phyloP scores from a whole-genome alignment of 2,113 vertebrate species.

The Brienomyrus brachyistius region DNA sequence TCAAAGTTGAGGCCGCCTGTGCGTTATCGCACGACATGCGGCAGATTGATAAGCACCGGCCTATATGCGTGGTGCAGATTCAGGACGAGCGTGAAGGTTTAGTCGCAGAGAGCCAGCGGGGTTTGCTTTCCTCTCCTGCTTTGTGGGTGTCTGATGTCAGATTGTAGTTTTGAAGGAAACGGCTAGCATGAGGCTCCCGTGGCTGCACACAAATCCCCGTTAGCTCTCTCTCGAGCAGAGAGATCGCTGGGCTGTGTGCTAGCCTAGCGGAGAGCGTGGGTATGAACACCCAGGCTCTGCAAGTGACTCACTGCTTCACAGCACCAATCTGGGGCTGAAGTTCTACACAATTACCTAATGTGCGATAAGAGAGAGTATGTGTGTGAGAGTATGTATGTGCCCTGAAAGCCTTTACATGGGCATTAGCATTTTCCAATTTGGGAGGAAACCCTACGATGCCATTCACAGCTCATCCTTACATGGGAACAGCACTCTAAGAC shows the following conservation, averaged over 20 bases:
- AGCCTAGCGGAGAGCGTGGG: neutral
- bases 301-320: conserved; percentile 2
- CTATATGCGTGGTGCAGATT: neutral
- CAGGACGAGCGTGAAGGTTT: neutral
- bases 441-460: neutral
- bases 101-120: neutral
- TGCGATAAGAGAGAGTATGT: neutral
- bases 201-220: neutral
- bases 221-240: neutral
- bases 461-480: neutral
- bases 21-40: neutral
- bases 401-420: neutral
- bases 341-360: neutral
- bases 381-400: neutral
- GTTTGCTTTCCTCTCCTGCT: neutral
- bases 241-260: neutral
- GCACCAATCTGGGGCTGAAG: neutral
- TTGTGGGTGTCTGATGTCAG: neutral
- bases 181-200: neutral
- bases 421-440: neutral
- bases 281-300: neutral
- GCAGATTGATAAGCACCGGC: neutral
- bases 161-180: neutral
- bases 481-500: neutral
- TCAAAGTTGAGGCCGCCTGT: neutral